Conservation (phyloP, 1,140 invertebrate genomes). For the Drosophila murphyi region DNA sequence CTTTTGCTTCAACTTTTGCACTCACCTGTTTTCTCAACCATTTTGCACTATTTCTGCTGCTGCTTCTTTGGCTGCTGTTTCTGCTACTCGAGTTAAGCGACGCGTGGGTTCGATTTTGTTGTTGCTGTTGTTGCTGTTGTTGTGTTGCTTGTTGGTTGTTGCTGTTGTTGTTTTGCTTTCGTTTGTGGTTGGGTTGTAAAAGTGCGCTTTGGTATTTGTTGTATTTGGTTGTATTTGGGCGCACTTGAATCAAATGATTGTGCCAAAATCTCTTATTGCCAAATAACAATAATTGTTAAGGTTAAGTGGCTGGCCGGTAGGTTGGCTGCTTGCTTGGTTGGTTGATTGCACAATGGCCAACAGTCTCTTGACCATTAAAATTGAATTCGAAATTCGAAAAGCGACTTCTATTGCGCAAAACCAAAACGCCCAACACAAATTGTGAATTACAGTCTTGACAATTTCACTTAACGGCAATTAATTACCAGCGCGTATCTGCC, state of each 20-base stretch:
- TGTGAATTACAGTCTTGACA: slow-evolving; percentile 2
- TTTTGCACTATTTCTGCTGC: slow-evolving; percentile 56
- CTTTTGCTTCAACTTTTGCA: slow-evolving; percentile 37
- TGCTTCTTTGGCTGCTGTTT: slow-evolving; percentile 12
- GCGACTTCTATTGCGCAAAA: slow-evolving; percentile 6
- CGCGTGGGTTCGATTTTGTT: slow-evolving; percentile 57
- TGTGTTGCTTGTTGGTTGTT: slow-evolving; percentile 4
- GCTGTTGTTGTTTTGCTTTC: slow-evolving; percentile 24
- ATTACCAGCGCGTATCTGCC: background rate
- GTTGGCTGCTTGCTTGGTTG: slow-evolving; percentile 1
- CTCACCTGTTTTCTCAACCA: slow-evolving; percentile 82
- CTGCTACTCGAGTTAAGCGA: slow-evolving; percentile 63
- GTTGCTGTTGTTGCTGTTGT: slow-evolving; percentile 22
- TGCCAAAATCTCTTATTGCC: slow-evolving; percentile 69
- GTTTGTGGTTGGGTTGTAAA: slow-evolving; percentile 47
- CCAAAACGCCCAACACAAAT: slow-evolving; percentile 3
- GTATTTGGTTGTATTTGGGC: slow-evolving; percentile 23
- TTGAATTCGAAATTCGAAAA: slow-evolving; percentile 22
- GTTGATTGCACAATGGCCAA: slow-evolving; percentile 62
- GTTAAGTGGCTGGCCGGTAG: slow-evolving; percentile 63
- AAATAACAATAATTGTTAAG: slow-evolving; percentile 74
- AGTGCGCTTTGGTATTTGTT: slow-evolving; percentile 33
- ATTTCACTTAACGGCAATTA: slow-evolving; percentile 23
- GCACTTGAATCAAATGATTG: slow-evolving; percentile 65
- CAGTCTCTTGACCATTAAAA: slow-evolving; percentile 59